Conservation (phyloP, 2,888 invertebrate species). For the Endotricha flammealis region DNA sequence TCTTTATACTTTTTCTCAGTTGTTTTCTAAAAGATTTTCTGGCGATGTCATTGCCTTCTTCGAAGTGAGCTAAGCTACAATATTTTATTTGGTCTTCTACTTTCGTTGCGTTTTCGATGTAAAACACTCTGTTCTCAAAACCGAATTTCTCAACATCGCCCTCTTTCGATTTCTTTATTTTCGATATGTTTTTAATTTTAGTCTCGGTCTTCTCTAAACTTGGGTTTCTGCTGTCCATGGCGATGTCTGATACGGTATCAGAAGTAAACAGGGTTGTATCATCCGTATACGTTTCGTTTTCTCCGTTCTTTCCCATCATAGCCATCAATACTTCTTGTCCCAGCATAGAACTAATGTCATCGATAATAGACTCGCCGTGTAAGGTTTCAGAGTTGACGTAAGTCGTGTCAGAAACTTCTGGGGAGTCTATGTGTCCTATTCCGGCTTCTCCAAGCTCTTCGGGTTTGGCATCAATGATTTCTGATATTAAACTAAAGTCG, state of each 20-base stretch:
- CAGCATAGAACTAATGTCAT: constrained; percentile 86
- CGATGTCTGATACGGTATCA: constrained; percentile 73
- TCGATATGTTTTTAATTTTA: constrained; percentile 76
- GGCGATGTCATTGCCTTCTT: constrained; percentile 90
- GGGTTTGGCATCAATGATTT: constrained; percentile 79
- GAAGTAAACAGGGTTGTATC: constrained; percentile 83
- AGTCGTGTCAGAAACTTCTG: constrained; percentile 87
- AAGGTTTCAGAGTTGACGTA: constrained; percentile 83
- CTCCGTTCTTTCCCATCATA: constrained; percentile 80
- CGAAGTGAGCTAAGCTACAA: constrained; percentile 89
- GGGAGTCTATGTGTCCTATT: constrained; percentile 90
- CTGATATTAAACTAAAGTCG: constrained; percentile 84
- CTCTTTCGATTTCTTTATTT: constrained; percentile 67
- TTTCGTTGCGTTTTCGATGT: constrained; percentile 70
- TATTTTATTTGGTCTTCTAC: constrained; percentile 81
- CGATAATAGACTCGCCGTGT: constrained; percentile 87
- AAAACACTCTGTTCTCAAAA: constrained; percentile 85
- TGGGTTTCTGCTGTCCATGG: constrained; percentile 72
- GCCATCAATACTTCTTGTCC: constrained; percentile 83
- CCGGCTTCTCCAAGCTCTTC: constrained; percentile 67
- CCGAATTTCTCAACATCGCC: constrained; percentile 79
- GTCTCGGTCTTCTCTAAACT: constrained; percentile 78
- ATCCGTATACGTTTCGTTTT: constrained; percentile 83
- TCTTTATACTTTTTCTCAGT: constrained; percentile 63
- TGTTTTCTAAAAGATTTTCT: constrained; percentile 84